Percentiles rank a stretch among this genome's conserved stretches.
phyloP scores from a whole-genome alignment of 2,888 invertebrate genomes.

The Thereva unica region DNA sequence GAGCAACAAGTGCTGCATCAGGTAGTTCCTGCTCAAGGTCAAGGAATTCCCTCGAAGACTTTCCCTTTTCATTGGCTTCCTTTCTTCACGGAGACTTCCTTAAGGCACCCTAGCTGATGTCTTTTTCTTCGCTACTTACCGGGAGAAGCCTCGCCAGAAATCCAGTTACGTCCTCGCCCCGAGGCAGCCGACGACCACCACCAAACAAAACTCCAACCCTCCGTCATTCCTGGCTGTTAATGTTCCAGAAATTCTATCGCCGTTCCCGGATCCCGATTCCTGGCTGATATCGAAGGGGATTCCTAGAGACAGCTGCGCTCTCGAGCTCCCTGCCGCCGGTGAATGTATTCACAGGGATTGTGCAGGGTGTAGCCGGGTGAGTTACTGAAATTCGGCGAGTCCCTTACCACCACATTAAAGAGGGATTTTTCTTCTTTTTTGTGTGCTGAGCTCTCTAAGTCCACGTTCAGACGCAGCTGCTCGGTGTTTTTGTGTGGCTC shows the following conservation, averaged over 20 bases:
- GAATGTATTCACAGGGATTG: not conserved
- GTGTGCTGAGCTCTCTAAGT: too few species aligned
- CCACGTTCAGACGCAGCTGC: too few species aligned
- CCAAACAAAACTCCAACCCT: not conserved
- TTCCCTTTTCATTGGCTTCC: constrained; percentile 13
- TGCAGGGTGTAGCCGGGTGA: constrained; percentile 8
- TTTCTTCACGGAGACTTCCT: constrained; percentile 31
- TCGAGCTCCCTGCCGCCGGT: constrained; percentile 15
- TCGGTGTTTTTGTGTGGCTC: too few species aligned
- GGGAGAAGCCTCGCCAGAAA: not conserved
- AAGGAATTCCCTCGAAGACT: constrained; percentile 23
- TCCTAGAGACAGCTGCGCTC: constrained; percentile 35
- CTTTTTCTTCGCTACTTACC: not conserved
- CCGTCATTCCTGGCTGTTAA: not conserved
- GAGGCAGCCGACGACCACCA: not conserved
- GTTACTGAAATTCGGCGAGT: constrained; percentile 9
- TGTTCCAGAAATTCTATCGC: constrained; percentile 29
- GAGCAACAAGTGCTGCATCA: constrained; percentile 4
- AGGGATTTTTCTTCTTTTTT: constrained; percentile 22
- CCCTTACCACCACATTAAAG: constrained; percentile 7
- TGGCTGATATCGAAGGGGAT: constrained; percentile 22
- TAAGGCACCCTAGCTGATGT: constrained; percentile 21
- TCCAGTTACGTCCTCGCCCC: not conserved
- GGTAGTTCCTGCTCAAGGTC: constrained; percentile 22
- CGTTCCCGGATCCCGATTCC: not conserved